A percentile compares a stretch with the other conserved stretches of the same genome.
phyloP scores from a whole-genome alignment of 1,140 invertebrate species.

The Whitmania pigra region DNA sequence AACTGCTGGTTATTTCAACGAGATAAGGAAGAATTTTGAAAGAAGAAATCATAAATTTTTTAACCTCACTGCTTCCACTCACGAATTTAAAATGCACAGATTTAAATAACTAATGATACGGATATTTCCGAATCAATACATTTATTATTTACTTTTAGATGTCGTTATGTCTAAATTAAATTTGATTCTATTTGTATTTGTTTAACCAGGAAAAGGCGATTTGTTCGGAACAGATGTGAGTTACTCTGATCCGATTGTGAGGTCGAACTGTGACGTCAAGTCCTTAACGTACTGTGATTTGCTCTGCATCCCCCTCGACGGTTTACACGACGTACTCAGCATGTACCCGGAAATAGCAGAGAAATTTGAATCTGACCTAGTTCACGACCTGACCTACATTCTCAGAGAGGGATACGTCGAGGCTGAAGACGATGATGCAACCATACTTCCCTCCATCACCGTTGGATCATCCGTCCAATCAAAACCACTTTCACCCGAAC shows the following conservation, averaged over 20 bases:
- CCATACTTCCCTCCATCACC: slow-evolving; percentile 15
- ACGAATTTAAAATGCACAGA: no score
- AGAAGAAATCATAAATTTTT: no score
- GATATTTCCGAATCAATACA: no score
- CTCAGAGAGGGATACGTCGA: slow-evolving; percentile 61
- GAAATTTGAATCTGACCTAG: slow-evolving; percentile 80
- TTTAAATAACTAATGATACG: no score
- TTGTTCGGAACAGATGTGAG: slow-evolving; percentile 81
- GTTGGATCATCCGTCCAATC: neutral
- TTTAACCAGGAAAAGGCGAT: slow-evolving; percentile 73
- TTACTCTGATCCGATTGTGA: slow-evolving; percentile 63
- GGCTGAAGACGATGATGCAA: slow-evolving; percentile 26
- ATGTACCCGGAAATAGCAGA: slow-evolving; percentile 82
- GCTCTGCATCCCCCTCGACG: slow-evolving; percentile 79
- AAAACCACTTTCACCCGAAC: neutral
- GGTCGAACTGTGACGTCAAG: slow-evolving; percentile 84
- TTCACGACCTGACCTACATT: slow-evolving; percentile 89
- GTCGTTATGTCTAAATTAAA: no score
- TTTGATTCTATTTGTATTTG: neutral
- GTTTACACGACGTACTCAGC: slow-evolving; percentile 72
- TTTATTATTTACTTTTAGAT: no score
- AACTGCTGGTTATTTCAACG: no score
- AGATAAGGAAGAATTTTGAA: no score
- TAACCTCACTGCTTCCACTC: no score
- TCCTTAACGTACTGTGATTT: slow-evolving; percentile 88